Conservation (phyloP, 2,797 vertebrate genomes). For the Anniella stebbinsi region DNA sequence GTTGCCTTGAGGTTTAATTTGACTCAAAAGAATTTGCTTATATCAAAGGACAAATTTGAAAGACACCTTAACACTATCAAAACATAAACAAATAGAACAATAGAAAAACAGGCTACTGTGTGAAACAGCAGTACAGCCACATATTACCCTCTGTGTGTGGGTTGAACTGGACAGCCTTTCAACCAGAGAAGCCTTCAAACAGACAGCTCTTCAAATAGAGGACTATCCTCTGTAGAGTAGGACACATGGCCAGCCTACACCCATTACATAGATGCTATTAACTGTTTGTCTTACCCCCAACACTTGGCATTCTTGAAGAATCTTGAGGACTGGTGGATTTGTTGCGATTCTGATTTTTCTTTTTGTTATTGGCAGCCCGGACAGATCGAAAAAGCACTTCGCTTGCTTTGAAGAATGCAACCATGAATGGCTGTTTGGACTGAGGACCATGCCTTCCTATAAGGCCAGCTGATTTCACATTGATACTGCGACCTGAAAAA, state of each 20-base stretch:
- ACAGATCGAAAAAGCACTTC: conserved; percentile 96
- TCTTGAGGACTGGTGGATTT: conserved; percentile 92
- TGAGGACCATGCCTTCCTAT: conserved; percentile 95
- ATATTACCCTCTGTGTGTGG: neutral
- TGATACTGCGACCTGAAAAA: conserved; percentile 92
- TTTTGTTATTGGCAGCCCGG: conserved; percentile 91
- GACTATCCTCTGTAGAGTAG: neutral
- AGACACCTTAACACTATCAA: neutral
- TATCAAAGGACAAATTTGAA: neutral
- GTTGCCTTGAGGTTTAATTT: neutral
- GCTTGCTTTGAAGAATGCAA: conserved; percentile 99
- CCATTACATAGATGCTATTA: neutral
- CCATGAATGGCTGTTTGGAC: conserved; percentile 98
- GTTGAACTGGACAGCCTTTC: neutral
- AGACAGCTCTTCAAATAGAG: too few relatives aligned
- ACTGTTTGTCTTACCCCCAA: conserved; percentile 84
- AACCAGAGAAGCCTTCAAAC: too few relatives aligned
- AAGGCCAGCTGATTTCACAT: conserved; percentile 95
- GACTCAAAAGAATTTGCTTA: neutral
- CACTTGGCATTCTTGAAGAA: conserved; percentile 86
- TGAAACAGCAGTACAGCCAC: neutral
- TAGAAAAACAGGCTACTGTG: neutral
- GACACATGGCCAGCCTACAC: too few relatives aligned
- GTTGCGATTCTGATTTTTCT: conserved; percentile 94
- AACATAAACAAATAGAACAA: neutral